Percentiles rank a stretch among this genome's conserved stretches.
phyloP scores from a whole-genome alignment of 2,888 invertebrate genomes.

The Drosophila antonietae region DNA sequence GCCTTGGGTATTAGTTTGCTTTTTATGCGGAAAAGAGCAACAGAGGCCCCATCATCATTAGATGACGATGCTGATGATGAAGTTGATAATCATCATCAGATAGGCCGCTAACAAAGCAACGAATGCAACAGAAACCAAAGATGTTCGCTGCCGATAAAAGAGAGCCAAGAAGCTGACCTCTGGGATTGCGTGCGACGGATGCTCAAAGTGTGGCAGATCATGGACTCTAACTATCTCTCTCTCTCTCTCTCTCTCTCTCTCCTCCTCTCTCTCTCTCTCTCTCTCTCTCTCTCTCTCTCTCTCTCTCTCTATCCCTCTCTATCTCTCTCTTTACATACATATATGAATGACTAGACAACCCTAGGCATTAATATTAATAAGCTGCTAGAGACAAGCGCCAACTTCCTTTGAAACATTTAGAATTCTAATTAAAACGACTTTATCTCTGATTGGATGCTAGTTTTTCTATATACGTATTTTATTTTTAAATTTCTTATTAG shows the following conservation, averaged over 20 bases:
- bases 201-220: constrained; percentile 51
- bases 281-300: neutral
- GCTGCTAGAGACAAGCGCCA: constrained; percentile 66
- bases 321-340: constrained; percentile 11
- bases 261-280: neutral
- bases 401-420: constrained; percentile 77
- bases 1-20: constrained; percentile 49
- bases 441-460: constrained; percentile 58
- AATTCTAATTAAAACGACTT: constrained; percentile 78
- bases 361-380: constrained; percentile 75
- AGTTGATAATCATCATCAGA: constrained; percentile 32
- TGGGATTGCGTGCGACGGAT: constrained; percentile 56
- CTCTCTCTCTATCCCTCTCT: neutral
- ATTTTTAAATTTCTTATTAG: constrained; percentile 35
- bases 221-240: neutral
- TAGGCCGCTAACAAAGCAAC: constrained; percentile 22
- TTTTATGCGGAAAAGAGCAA: constrained; percentile 65
- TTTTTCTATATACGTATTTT: constrained; percentile 16
- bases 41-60: constrained; percentile 58
- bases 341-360: constrained; percentile 38
- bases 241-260: too few species aligned
- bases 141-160: constrained; percentile 35
- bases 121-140: constrained; percentile 35
- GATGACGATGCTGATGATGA: constrained; percentile 40
- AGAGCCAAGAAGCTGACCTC: constrained; percentile 41